Base-by-base conservation (phyloP, 2,113 vertebrate genomes). In the Stomatorhinus ivindoensis region DNA sequence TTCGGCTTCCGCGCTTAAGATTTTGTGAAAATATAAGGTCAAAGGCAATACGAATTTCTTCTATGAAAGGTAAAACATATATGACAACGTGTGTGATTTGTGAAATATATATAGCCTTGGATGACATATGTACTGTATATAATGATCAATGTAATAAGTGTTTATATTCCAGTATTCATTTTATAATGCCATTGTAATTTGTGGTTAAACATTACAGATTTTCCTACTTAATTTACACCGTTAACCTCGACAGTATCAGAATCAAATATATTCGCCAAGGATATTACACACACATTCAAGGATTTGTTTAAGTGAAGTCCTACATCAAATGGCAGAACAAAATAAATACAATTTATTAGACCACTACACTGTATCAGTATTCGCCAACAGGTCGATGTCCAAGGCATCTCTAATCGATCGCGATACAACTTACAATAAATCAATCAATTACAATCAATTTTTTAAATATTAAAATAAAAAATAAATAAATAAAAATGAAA, bases 11-110 rank as follows among this genome's bases (percentile, higher is more conserved):
- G 46, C 87, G 82, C 87, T 55, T 92, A 3, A 51, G 65, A 87
- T 76, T 93, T 50, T 53, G 53, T 65, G 91, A 84, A 58, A 84
- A 65, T 31, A 21, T 92, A 88, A 69, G 88, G 9, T 86, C 89
- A 46, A 89, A 51, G 91, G 69, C 65, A 73, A 31, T 53, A 50
- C 51, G 85, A 87, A 46, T 89, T 21, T 47, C 73, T 31, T 42
- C 51, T 55, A 8, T 83, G 2, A 87, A 87, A 89, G 88, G 90
- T 90, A 89, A 88, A 87, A 8, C 31, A 65, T 24, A 46, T 9
- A 19, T 86, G 13, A 76, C 69, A 39, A 31, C 8, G 9, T 27
- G 51, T 19, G 39, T 58, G 61, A 87, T 50, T n/a, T 51, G 31
- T 31, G n/a, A 53, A 19, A 65, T 58, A 65, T 65, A n/a, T 88